phyloP scores from a whole-genome alignment of 1,140 invertebrate species.

The Bombus sibiricus region DNA sequence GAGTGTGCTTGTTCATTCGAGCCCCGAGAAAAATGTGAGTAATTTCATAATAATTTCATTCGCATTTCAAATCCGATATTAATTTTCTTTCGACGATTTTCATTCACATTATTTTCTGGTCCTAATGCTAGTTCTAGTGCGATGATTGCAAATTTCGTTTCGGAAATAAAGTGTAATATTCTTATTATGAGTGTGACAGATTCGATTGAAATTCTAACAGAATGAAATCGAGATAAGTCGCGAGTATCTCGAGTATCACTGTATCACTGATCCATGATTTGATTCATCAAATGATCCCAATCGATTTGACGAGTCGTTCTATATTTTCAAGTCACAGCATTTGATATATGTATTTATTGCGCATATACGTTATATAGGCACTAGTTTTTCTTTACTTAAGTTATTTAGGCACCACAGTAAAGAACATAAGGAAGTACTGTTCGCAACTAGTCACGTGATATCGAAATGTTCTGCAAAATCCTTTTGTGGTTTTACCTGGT shows the following conservation, averaged over 20 bases:
- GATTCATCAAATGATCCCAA: not conserved
- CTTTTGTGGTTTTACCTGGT: not conserved
- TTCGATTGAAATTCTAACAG: not conserved
- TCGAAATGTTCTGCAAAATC: not conserved
- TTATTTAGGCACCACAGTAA: slow-evolving; percentile 74
- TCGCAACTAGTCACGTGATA: not conserved
- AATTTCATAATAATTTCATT: not conserved
- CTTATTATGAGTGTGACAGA: not conserved
- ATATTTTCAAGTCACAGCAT: not conserved
- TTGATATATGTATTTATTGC: slow-evolving; percentile 60
- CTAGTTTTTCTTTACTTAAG: slow-evolving; percentile 74
- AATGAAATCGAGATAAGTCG: not conserved
- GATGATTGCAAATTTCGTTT: not conserved
- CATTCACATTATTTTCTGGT: not conserved
- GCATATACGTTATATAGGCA: slow-evolving; percentile 73
- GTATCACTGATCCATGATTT: not conserved
- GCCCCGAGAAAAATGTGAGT: too few species aligned
- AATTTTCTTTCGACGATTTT: not conserved
- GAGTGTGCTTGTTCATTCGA: not conserved
- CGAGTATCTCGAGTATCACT: not conserved
- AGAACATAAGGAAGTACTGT: slow-evolving; percentile 10
- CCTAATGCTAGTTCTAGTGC: not conserved
- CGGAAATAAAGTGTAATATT: not conserved
- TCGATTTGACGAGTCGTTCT: not conserved
- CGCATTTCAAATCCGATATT: not conserved